Percentiles rank a stretch among this genome's conserved stretches.
Conservation (phyloP, 2,888 invertebrate species). For the Gandaritis pyraliata region DNA sequence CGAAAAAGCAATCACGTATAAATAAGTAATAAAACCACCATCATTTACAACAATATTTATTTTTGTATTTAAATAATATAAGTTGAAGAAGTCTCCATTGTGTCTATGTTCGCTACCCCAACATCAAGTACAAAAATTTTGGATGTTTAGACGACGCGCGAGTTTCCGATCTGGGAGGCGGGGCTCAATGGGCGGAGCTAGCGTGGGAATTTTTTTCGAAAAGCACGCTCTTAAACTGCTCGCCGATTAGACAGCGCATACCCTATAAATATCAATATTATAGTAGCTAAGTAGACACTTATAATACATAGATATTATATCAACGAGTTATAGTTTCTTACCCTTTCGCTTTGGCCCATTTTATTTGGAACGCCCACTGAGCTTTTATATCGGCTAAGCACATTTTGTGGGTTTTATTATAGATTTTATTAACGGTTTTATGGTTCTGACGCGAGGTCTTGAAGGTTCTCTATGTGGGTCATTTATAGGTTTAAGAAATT, state of each 20-base stretch:
- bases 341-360: slow-evolving; percentile 28
- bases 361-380: slow-evolving; percentile 41
- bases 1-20: no score
- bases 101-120: no score
- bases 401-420: slow-evolving; percentile 46
- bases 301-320: slow-evolving; percentile 23
- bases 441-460: slow-evolving; percentile 40
- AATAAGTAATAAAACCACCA: no score
- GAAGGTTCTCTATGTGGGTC: slow-evolving; percentile 36
- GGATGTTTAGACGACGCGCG: no score
- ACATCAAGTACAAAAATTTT: no score
- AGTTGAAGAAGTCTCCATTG: no score
- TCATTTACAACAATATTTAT: no score
- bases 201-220: no score
- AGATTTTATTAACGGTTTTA: slow-evolving; percentile 46
- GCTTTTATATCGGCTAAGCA: slow-evolving; percentile 45
- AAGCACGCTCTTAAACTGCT: no score
- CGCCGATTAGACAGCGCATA: neutral
- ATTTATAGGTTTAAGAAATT: slow-evolving; percentile 35
- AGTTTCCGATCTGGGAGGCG: no score
- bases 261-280: neutral
- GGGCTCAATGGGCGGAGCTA: no score
- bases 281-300: slow-evolving; percentile 21
- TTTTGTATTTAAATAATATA: no score
- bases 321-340: slow-evolving; percentile 35